Evolutionary conservation across 2,113 vertebrate genomes (phyloP), one percentile per base, ranked within the genome.

Genomic region (Deroptyus accipitrinus): DNA sequence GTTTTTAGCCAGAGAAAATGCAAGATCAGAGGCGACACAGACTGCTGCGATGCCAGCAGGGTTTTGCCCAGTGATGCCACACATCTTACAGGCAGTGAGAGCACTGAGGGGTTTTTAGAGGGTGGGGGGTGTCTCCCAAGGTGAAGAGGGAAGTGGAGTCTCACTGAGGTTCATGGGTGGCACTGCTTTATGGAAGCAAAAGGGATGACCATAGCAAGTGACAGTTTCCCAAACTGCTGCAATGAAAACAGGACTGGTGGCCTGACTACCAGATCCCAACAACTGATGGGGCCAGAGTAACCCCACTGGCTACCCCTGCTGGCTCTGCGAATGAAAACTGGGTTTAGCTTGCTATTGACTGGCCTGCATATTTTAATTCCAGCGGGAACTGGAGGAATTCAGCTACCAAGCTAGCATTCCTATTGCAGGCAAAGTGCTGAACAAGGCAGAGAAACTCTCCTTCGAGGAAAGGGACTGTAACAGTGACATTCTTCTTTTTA

Each of bases 1-100:
- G 4, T 14, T 86, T 83, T 86, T 37, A 93, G 41, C n/a, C 12
- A 79, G 46, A 87, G 54, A 66, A 87, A 73, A 95, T 41, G 17
- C 31, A 62, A 62, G 48, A 82, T 68, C 73, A 59, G 30, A 87
- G 55, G 46, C 61, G 39, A 80, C 30, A 30, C 1, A 30, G 18
- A 33, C 39, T 48, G 33, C 68, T 92, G 52, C 25, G 33, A 46
- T 12, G 17, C 12, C 6, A 37, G 44, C 28, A 30, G 28, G 16
- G 3, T 35, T 52, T 81, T 67, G 46, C 27, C 59, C 42, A 41
- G 48, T 54, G 69, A 55, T 55, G 30, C 59, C 27, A 30, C 27
- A 61, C 22, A 83, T 25, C 16, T 61, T 62, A 52, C 16, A 69
- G n/a, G 12, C 44, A 55, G 25, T 37, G 62, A 89, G 0, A 1